Percentiles rank a stretch among this genome's conserved stretches.
These are phyloP conservation scores for Habropoda laboriosa DNA, from an alignment of 1,140 invertebrate genomes.

Conservation along the genomic window DNA sequence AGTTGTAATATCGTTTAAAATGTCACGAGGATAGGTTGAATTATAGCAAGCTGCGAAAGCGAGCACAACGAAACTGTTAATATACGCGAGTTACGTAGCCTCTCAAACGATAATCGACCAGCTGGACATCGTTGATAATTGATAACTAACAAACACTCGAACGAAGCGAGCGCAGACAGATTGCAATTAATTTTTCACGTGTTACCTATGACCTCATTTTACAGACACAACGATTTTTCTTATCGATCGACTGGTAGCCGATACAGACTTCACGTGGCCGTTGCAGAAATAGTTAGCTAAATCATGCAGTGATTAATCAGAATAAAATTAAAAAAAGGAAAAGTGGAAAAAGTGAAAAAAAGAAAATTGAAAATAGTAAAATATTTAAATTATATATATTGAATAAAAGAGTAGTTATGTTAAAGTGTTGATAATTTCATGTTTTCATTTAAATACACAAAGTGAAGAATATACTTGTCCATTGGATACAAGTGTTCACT, in stretches of 20 bases:
- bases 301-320: too few species aligned
- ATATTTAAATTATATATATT: too few species aligned
- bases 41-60: not conserved
- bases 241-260: not conserved
- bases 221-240: not conserved
- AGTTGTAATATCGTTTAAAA: too few species aligned
- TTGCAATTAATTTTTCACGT: not conserved
- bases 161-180: not conserved
- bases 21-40: not conserved
- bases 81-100: not conserved
- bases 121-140: not conserved
- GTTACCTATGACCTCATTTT: not conserved
- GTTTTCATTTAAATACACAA: too few species aligned
- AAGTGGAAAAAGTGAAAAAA: too few species aligned
- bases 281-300: not conserved
- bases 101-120: constrained; percentile 25
- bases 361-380: too few species aligned
- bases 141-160: not conserved
- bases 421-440: too few species aligned
- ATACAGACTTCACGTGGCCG: not conserved
- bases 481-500: too few species aligned
- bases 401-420: too few species aligned
- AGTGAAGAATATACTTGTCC: too few species aligned
- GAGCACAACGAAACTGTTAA: not conserved
- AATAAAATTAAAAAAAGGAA: too few species aligned